phyloP scores from a whole-genome alignment of 2,888 invertebrate species.

The Drosophila mulleri region DNA sequence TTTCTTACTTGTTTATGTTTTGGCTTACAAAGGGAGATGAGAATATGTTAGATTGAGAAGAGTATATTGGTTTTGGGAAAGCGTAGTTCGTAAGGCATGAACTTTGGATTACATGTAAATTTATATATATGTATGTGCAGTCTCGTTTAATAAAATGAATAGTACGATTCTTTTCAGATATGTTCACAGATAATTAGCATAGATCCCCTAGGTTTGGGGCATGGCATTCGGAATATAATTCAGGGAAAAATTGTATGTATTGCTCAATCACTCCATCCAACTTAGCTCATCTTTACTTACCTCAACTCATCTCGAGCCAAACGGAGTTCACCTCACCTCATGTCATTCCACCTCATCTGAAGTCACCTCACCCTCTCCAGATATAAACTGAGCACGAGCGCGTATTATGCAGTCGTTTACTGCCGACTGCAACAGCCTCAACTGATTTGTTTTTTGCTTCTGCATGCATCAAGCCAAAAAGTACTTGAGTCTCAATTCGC shows the following conservation, averaged over 20 bases:
- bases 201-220: too few species aligned
- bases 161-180: too few species aligned
- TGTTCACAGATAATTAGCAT: too few species aligned
- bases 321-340: not conserved
- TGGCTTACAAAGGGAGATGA: too few species aligned
- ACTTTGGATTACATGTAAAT: not conserved
- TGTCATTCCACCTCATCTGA: not conserved
- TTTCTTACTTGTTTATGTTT: too few species aligned
- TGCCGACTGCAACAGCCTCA: not conserved
- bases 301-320: not conserved
- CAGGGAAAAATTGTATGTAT: too few species aligned
- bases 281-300: not conserved
- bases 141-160: too few species aligned
- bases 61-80: not conserved
- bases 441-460: not conserved
- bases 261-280: too few species aligned
- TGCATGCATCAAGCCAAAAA: slow-evolving; percentile 3
- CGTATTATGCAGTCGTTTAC: not conserved
- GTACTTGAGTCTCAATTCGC: slow-evolving; percentile 40
- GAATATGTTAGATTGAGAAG: too few species aligned
- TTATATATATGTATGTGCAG: not conserved
- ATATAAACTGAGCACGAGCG: not conserved
- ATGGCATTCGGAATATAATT: too few species aligned
- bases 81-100: not conserved
- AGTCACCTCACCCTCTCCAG: not conserved